Evolutionary conservation across 2,113 vertebrate genomes (phyloP).

Genomic region (Ochotona curzoniae): DNA sequence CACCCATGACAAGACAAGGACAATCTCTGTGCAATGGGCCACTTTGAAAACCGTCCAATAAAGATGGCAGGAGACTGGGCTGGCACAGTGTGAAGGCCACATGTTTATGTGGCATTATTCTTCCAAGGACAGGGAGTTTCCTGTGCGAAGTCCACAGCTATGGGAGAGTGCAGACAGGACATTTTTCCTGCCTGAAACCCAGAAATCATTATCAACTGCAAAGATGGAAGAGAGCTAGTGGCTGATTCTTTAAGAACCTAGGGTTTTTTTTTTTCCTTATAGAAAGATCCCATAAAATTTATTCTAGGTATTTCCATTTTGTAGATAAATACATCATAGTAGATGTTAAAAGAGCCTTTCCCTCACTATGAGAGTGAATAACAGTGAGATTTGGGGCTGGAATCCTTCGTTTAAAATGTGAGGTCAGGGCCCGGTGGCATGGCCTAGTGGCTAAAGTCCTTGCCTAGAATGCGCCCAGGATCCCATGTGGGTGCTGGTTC

Average conservation of each 20-base stretch:
- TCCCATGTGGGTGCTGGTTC: too few species aligned
- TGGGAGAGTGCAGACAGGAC: background rate
- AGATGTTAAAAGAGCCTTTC: background rate
- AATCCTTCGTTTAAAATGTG: background rate
- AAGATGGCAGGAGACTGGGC: background rate
- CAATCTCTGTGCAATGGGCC: background rate
- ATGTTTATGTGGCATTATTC: background rate
- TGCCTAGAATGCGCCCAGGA: too few species aligned
- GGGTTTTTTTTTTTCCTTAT: background rate
- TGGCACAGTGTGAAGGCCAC: background rate
- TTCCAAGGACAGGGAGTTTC: background rate
- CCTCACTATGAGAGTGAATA: background rate
- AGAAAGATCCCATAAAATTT: background rate
- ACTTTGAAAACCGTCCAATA: background rate
- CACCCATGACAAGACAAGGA: background rate
- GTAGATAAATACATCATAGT: background rate
- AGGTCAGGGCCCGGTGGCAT: too few species aligned
- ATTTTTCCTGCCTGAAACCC: background rate
- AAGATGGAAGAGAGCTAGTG: background rate
- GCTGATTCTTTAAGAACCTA: background rate
- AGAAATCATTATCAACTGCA: background rate
- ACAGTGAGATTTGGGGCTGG: background rate
- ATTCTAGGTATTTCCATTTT: background rate
- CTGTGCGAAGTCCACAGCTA: background rate
- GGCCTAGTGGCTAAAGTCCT: too few species aligned